Evolutionary conservation across 2,888 invertebrate species (phyloP).

Genomic region (Andrena flavipes): DNA sequence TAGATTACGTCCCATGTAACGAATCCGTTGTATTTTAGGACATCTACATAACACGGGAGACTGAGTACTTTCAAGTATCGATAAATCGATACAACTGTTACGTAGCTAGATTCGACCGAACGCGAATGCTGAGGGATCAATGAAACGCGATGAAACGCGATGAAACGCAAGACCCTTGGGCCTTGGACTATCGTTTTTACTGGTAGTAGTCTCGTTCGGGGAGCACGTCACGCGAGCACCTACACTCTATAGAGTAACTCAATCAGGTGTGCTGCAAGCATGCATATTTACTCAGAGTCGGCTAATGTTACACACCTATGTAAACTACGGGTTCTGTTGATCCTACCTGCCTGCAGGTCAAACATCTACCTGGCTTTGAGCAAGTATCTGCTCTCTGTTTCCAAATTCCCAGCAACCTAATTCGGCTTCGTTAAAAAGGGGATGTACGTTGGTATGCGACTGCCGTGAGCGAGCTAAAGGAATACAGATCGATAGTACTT

Average conservation of each 20-base stretch:
- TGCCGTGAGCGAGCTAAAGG: neutral
- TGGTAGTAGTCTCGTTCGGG: slow-evolving; percentile 63
- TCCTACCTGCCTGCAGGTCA: slow-evolving; percentile 74
- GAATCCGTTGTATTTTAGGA: too few relatives aligned
- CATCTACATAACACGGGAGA: neutral
- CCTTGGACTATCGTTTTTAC: slow-evolving; percentile 71
- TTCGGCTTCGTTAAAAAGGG: slow-evolving; percentile 46
- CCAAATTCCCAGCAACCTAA: slow-evolving; percentile 56
- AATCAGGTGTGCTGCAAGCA: slow-evolving; percentile 72
- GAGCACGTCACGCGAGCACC: slow-evolving; percentile 68
- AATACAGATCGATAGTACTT: neutral
- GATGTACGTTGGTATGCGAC: neutral
- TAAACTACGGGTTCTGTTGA: slow-evolving; percentile 75
- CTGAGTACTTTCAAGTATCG: neutral
- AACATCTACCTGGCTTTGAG: slow-evolving; percentile 78
- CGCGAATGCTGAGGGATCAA: neutral
- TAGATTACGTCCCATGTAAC: too few relatives aligned
- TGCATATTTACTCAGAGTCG: slow-evolving; percentile 76
- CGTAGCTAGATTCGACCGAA: neutral
- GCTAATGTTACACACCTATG: slow-evolving; percentile 76
- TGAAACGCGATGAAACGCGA: neutral
- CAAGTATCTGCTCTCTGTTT: slow-evolving; percentile 57
- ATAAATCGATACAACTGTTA: neutral
- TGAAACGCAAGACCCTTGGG: slow-evolving; percentile 56
- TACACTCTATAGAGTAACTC: slow-evolving; percentile 37